Percentiles rank a stretch among this genome's conserved stretches.
Conservation (phyloP, 2,888 invertebrate genomes). For the Sipha maydis region DNA sequence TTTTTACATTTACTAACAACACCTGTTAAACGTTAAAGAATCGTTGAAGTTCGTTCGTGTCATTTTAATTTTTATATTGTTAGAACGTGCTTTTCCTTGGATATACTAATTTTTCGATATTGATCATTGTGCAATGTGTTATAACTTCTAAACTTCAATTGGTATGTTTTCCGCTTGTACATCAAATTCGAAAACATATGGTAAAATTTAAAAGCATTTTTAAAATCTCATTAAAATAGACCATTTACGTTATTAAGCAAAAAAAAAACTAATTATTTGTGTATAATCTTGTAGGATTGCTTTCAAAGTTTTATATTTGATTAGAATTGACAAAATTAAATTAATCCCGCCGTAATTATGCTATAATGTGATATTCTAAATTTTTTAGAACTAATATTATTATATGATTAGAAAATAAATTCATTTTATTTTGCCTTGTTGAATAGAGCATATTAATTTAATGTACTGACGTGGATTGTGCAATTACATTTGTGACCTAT, state of each 20-base stretch:
- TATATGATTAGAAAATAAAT: not conserved
- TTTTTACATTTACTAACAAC: too few relatives aligned
- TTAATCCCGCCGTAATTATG: not conserved
- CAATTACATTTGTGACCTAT: not conserved
- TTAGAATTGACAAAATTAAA: not conserved
- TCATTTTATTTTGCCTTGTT: not conserved
- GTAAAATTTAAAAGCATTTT: not conserved
- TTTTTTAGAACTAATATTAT: not conserved
- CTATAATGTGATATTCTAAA: not conserved
- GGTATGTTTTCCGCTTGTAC: not conserved
- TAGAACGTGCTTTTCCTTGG: not conserved
- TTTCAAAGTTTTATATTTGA: not conserved
- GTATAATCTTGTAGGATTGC: not conserved
- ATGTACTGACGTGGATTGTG: not conserved
- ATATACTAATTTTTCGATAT: not conserved
- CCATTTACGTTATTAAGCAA: too few relatives aligned
- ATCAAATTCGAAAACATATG: not conserved
- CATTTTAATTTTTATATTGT: not conserved
- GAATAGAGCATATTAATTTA: not conserved
- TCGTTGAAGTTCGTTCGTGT: not conserved
- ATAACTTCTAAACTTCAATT: not conserved
- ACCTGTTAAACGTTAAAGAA: too few relatives aligned
- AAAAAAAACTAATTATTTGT: not conserved
- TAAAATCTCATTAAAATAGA: too few relatives aligned
- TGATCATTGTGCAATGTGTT: too few relatives aligned